These are phyloP conservation scores for Watsonalla cultraria DNA, from an alignment of 2,888 invertebrate genomes.

Conservation along the genomic window DNA sequence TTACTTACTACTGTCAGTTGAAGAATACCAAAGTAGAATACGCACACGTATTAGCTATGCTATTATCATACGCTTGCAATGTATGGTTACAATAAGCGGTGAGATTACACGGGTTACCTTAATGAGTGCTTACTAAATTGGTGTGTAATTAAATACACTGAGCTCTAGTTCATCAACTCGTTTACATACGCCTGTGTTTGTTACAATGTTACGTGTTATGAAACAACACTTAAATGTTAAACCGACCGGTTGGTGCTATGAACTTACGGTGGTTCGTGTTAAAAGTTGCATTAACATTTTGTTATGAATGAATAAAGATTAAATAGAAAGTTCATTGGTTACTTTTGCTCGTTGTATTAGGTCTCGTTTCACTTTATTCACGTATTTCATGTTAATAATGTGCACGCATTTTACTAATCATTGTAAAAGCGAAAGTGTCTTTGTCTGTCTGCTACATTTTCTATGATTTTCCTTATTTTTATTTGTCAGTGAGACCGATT, in stretches of 20 bases:
- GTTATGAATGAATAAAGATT: not conserved
- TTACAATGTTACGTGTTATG: not conserved
- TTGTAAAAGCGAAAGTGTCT: too few relatives aligned
- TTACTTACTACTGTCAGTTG: too few relatives aligned
- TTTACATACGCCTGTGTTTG: not conserved
- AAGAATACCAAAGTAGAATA: too few relatives aligned
- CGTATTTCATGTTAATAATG: too few relatives aligned
- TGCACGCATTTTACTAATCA: too few relatives aligned
- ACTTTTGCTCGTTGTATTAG: too few relatives aligned
- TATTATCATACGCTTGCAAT: not conserved
- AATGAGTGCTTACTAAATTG: not conserved
- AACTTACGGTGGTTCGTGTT: not conserved
- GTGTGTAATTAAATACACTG: not conserved
- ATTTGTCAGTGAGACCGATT: too few relatives aligned
- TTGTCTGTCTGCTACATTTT: too few relatives aligned
- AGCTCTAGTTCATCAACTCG: not conserved
- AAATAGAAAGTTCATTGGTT: not conserved
- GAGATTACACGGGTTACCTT: slow-evolving; percentile 1
- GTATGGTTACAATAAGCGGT: too few relatives aligned
- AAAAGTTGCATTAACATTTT: not conserved
- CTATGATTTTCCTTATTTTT: too few relatives aligned
- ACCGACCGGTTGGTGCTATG: not conserved
- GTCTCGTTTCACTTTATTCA: too few relatives aligned
- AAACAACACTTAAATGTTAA: not conserved
- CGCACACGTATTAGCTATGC: too few relatives aligned